These are phyloP conservation scores for Lysandra coridon DNA, from an alignment of 2,888 invertebrate genomes.

Conservation along the genomic window DNA sequence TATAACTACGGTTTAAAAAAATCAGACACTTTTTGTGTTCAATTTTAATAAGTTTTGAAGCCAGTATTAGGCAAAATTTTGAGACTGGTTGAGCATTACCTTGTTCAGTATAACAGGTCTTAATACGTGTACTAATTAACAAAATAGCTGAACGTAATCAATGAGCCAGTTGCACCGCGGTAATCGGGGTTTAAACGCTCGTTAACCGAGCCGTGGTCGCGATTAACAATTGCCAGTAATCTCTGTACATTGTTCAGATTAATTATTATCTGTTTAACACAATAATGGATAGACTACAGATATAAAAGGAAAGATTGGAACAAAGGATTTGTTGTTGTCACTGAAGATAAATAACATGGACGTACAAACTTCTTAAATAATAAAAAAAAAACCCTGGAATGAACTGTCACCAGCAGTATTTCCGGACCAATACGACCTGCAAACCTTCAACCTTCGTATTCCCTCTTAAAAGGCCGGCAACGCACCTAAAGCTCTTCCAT, in stretches of 20 bases:
- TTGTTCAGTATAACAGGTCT: background rate
- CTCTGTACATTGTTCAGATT: background rate
- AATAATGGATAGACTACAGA: background rate
- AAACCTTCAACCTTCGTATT: too few species aligned
- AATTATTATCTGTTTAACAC: background rate
- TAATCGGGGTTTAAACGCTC: conserved; percentile 42
- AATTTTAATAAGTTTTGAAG: too few species aligned
- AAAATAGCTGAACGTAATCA: background rate
- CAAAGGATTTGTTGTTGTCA: background rate
- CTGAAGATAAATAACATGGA: background rate
- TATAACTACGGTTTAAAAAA: too few species aligned
- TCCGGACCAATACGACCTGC: too few species aligned
- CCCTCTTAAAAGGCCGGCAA: too few species aligned
- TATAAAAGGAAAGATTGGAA: background rate
- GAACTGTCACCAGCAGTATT: too few species aligned
- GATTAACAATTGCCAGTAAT: conserved; percentile 13
- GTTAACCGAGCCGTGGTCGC: background rate
- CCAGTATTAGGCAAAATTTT: too few species aligned
- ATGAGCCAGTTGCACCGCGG: conserved; percentile 22
- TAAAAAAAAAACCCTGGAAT: too few species aligned
- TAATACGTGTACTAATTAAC: conserved; percentile 7
- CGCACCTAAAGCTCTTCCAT: too few species aligned
- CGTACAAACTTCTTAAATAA: too few species aligned
- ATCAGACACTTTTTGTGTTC: too few species aligned
- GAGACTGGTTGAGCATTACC: too few species aligned